phyloP scores from a whole-genome alignment of 2,888 invertebrate species.

The Entomobrya proxima region DNA sequence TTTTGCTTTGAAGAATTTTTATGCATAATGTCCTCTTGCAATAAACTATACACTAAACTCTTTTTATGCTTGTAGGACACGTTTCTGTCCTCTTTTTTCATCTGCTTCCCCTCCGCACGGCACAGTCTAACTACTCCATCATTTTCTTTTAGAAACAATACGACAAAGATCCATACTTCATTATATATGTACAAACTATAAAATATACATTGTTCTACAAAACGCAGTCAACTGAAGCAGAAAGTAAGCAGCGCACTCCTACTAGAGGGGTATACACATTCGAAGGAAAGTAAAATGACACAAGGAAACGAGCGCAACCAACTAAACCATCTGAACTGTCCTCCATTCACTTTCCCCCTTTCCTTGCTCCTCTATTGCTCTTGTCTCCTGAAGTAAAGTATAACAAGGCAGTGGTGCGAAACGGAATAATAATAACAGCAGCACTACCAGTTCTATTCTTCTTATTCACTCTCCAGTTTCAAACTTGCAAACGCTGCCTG shows the following conservation, averaged over 20 bases:
- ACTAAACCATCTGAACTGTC: slow-evolving; percentile 16
- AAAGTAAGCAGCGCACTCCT: not conserved
- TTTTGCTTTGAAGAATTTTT: slow-evolving; percentile 32
- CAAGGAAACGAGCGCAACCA: not conserved
- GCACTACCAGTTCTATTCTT: not conserved
- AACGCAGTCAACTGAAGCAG: not conserved
- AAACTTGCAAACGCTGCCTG: too few species aligned
- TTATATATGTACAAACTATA: not conserved
- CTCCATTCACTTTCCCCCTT: not conserved
- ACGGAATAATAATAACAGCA: slow-evolving; percentile 53
- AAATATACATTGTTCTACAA: slow-evolving; percentile 20
- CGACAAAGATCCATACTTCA: not conserved
- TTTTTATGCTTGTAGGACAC: slow-evolving; percentile 52
- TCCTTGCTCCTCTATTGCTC: not conserved
- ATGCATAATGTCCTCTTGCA: slow-evolving; percentile 37
- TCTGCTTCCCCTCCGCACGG: slow-evolving; percentile 33
- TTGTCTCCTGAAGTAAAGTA: slow-evolving; percentile 19
- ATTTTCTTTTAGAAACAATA: slow-evolving; percentile 43
- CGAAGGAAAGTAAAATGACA: not conserved
- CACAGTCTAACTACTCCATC: slow-evolving; percentile 11
- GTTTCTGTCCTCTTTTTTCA: slow-evolving; percentile 33
- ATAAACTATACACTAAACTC: slow-evolving; percentile 45
- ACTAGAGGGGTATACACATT: not conserved
- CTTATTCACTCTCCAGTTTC: not conserved
- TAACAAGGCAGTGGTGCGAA: slow-evolving; percentile 50